phyloP scores from a whole-genome alignment of 1,140 invertebrate species.

The Habropoda laboriosa region DNA sequence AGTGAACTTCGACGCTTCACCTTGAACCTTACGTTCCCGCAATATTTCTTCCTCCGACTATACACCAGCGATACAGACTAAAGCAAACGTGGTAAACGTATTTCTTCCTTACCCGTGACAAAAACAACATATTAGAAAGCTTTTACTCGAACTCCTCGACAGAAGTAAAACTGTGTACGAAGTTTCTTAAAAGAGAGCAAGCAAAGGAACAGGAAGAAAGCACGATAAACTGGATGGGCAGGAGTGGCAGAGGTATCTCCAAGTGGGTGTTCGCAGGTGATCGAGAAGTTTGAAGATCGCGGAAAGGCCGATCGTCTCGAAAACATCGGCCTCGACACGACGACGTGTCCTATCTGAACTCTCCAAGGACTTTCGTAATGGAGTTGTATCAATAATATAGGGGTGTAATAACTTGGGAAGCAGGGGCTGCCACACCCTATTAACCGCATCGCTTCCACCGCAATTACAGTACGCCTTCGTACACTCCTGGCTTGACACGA shows the following conservation, averaged over 20 bases:
- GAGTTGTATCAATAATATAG: slow-evolving; percentile 64
- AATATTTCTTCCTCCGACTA: too few species aligned
- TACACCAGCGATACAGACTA: too few species aligned
- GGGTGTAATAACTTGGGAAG: slow-evolving; percentile 58
- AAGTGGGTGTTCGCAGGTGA: not conserved
- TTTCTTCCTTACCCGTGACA: too few species aligned
- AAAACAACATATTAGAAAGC: too few species aligned
- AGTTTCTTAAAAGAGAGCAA: too few species aligned
- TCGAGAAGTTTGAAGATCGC: not conserved
- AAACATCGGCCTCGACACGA: not conserved
- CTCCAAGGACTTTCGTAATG: slow-evolving; percentile 60
- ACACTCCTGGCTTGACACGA: slow-evolving; percentile 55
- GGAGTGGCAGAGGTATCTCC: not conserved
- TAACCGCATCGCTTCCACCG: slow-evolving; percentile 57
- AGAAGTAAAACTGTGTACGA: too few species aligned
- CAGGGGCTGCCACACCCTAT: slow-evolving; percentile 58
- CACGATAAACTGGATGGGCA: not conserved
- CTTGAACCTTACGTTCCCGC: too few species aligned
- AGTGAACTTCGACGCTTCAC: too few species aligned
- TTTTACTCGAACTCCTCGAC: too few species aligned
- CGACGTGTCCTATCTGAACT: not conserved
- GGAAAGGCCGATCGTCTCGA: not conserved
- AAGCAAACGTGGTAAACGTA: too few species aligned
- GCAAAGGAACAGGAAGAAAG: not conserved
- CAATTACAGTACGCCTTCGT: slow-evolving; percentile 53